Conservation (phyloP, 2,797 vertebrate species). For the Pterois miles region DNA sequence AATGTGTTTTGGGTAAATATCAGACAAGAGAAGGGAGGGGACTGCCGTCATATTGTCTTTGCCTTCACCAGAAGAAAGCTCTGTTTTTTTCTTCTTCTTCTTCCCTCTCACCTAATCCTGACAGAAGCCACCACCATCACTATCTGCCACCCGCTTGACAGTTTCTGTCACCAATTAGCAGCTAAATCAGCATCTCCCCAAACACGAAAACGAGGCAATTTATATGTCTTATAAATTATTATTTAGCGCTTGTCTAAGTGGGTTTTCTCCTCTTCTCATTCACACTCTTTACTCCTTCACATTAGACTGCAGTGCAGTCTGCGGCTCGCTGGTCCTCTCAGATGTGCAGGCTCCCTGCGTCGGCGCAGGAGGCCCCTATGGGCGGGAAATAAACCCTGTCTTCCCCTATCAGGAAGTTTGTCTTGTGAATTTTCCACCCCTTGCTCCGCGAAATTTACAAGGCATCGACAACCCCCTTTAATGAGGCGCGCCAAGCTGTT, state of each 20-base stretch:
- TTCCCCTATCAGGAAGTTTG: constrained; percentile 90
- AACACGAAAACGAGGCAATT: constrained; percentile 89
- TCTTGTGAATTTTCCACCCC: constrained; percentile 88
- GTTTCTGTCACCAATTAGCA: constrained; percentile 99
- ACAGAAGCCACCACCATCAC: constrained; percentile 92
- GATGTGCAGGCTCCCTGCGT: constrained; percentile 53
- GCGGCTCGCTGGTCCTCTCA: constrained; percentile 75
- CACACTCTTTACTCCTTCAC: constrained; percentile 72
- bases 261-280: constrained; percentile 76
- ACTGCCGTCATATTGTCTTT: constrained; percentile 86
- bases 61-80: constrained; percentile 91
- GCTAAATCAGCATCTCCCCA: constrained; percentile 98
- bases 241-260: constrained; percentile 81
- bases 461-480: constrained; percentile 91
- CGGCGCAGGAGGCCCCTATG: constrained; percentile 83
- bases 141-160: constrained; percentile 98
- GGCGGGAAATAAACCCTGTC: constrained; percentile 88
- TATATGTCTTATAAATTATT: constrained; percentile 82
- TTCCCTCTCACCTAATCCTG: constrained; percentile 91
- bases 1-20: constrained; percentile 95
- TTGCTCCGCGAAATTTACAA: constrained; percentile 87
- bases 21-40: constrained; percentile 83
- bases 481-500: constrained; percentile 97
- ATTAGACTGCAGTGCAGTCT: constrained; percentile 85
- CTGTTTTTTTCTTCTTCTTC: constrained; percentile 74